phyloP scores from a whole-genome alignment of 2,797 vertebrate species.

The Ispidina picta region DNA sequence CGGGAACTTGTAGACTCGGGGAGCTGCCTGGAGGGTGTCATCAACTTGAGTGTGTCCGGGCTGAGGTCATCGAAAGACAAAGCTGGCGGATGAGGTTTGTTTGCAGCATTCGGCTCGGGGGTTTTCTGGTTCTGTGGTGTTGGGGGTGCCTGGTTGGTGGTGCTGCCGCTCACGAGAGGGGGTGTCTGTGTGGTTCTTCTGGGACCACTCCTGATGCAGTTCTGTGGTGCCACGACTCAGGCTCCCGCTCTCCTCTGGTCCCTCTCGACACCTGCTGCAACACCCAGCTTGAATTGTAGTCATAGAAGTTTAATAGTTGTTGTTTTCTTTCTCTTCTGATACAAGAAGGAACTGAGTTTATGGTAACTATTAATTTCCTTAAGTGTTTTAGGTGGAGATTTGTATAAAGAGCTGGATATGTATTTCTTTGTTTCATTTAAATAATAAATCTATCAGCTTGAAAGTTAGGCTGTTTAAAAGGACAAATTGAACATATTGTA shows the following conservation, averaged over 20 bases:
- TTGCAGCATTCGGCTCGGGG: background rate
- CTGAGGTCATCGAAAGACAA: rapidly evolving
- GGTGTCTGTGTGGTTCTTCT: rapidly evolving
- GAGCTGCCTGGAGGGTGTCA: rapidly evolving
- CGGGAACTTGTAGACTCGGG: rapidly evolving
- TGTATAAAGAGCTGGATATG: background rate
- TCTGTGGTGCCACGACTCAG: rapidly evolving
- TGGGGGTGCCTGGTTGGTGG: too few species aligned
- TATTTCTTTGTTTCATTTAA: background rate
- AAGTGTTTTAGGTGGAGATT: background rate
- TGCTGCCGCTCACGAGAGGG: rapidly evolving
- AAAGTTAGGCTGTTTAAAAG: background rate
- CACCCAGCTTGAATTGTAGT: rapidly evolving
- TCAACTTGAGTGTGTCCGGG: rapidly evolving
- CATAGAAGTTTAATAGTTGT: background rate
- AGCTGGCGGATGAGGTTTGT: background rate
- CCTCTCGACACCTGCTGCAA: background rate
- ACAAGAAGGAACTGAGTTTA: too few species aligned
- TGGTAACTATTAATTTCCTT: background rate
- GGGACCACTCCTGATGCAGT: rapidly evolving
- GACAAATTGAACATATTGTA: background rate
- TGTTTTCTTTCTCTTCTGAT: background rate
- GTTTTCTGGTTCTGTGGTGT: background rate
- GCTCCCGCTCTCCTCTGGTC: rapidly evolving
- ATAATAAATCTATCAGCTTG: background rate